Evolutionary conservation across 2,888 invertebrate genomes (phyloP).

Genomic region (Pseudococcus viburni): DNA sequence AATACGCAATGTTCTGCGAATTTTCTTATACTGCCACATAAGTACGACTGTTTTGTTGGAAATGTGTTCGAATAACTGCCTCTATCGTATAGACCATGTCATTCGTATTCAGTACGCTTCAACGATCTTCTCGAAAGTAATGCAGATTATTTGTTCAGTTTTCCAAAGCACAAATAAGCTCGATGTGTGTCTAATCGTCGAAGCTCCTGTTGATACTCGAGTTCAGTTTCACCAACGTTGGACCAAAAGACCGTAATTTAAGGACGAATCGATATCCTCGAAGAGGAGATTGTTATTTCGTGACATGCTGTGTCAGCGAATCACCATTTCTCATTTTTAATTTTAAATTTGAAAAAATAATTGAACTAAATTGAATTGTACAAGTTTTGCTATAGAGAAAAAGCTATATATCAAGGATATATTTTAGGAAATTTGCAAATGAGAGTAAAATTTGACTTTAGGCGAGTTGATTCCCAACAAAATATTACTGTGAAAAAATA

Average conservation of each 20-base stretch:
- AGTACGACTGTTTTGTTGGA: background rate
- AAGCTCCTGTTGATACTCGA: background rate
- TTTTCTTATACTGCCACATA: background rate
- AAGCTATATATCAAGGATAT: too few species aligned
- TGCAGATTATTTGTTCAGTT: constrained; percentile 32
- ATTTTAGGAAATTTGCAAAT: too few species aligned
- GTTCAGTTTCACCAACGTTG: background rate
- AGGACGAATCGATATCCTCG: background rate
- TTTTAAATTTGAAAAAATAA: background rate
- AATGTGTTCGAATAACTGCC: background rate
- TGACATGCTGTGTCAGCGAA: background rate
- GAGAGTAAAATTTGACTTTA: too few species aligned
- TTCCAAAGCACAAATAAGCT: constrained; percentile 2
- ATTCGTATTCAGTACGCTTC: constrained; percentile 18
- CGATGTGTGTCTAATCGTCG: background rate
- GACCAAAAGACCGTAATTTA: background rate
- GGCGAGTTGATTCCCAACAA: too few species aligned
- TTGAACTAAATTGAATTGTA: too few species aligned
- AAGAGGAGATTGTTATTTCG: background rate
- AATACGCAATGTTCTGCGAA: background rate
- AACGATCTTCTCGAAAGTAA: background rate
- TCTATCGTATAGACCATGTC: background rate
- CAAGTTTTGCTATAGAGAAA: too few species aligned
- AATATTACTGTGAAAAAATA: too few species aligned
- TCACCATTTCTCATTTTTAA: too few species aligned